Evolutionary conservation across 1,140 invertebrate species (phyloP), one percentile per base, ranked within the genome.

Genomic region (Odontomachus brunneus): DNA sequence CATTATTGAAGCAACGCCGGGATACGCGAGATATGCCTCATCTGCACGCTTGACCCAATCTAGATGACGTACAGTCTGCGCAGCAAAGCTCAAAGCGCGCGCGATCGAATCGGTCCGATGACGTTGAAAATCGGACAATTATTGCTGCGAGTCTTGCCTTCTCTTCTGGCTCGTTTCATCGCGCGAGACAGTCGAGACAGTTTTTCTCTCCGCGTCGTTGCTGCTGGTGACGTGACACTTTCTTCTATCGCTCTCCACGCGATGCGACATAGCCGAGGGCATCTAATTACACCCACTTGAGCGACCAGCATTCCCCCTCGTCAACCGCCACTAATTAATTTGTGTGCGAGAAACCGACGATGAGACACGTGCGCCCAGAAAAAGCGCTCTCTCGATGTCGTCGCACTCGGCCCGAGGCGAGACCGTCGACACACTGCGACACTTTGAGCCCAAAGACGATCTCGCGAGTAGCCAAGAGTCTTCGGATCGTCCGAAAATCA

Each of bases 281-380:
- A 87, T 90, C 80, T 90, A 90, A 90, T 90, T 90, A 90, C 87
- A 85, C 75, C 85, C 89, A 90, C 89, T 90, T 90, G 89, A 90
- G 83, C 76, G 67, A 69, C 60, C 63, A 69, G 73, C 60, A 67
- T 86, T 63, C 71, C 53, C 73, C 65, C 60, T 76, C 74, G 62
- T 62, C 84, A 80, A 72, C 51, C 49, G 63, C 74, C 75, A 67
- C 69, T 89, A 89, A 89, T 89, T 89, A 89, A 89, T 89, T 86
- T 81, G 88, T 86, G 84, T 53, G 75, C 74, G 86, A 59, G 55
- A 83, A 55, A 75, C 60, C 63, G 53, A 59, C 86, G 83, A 26
- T 14, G 84, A 48, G 78, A 88, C 87, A 88, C 81, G 82, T 84
- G 86, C 85, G 48, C n/a, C 14, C 29, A n/a, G 65, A 88, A 88